Conservation (phyloP, 2,888 invertebrate species). For the Abscondita cerata region DNA sequence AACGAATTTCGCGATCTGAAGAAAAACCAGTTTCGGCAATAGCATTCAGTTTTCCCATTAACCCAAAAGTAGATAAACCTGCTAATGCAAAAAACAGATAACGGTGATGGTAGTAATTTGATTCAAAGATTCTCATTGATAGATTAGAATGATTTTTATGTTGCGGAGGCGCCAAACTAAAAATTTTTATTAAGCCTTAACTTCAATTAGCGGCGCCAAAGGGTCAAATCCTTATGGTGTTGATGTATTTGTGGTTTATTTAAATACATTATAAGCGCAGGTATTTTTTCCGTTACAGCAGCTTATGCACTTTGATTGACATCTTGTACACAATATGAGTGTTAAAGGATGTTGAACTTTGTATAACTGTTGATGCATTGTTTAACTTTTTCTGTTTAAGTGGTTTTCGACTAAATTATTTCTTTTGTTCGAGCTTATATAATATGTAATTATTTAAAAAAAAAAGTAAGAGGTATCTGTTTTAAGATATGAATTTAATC, state of each 20-base stretch:
- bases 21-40: no score
- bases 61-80: no score
- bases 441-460: neutral
- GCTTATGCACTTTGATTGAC: constrained; percentile 19
- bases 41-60: no score
- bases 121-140: no score
- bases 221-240: neutral
- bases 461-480: constrained; percentile 5
- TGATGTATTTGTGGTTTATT: neutral
- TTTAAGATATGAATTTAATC: neutral
- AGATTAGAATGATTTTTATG: neutral
- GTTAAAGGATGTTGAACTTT: constrained; percentile 32
- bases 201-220: no score
- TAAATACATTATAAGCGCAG: neutral
- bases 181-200: no score
- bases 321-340: constrained; percentile 17
- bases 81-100: no score
- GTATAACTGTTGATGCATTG: constrained; percentile 21
- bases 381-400: neutral
- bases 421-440: neutral
- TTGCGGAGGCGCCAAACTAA: neutral
- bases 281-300: neutral
- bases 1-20: no score
- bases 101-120: no score
- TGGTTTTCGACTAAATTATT: neutral